Evolutionary conservation across 2,888 invertebrate species (phyloP).

Genomic region (Ophraella communa): DNA sequence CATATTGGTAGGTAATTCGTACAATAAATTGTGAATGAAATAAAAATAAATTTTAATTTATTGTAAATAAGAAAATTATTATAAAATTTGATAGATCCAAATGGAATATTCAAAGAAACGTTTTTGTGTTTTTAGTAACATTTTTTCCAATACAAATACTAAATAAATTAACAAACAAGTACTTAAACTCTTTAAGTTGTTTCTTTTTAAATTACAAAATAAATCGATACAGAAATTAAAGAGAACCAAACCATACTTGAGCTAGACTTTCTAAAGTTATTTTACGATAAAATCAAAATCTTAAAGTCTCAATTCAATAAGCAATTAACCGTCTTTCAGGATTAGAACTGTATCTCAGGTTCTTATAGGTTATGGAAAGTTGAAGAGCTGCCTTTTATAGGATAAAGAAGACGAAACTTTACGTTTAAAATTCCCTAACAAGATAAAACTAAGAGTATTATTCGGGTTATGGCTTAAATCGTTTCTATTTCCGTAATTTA

Average conservation of each 20-base stretch:
- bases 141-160: too few relatives aligned
- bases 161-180: too few relatives aligned
- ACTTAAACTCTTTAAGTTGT: too few relatives aligned
- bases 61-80: too few relatives aligned
- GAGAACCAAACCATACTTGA: not conserved
- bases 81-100: too few relatives aligned
- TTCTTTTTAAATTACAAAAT: too few relatives aligned
- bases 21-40: too few relatives aligned
- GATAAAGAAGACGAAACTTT: slow-evolving; percentile 7
- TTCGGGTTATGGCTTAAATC: not conserved
- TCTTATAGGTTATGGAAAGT: not conserved
- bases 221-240: not conserved
- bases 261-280: not conserved
- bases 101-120: too few relatives aligned
- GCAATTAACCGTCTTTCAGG: not conserved
- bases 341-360: not conserved
- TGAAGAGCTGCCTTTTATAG: not conserved
- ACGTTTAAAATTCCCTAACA: slow-evolving; percentile 12
- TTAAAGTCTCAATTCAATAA: not conserved
- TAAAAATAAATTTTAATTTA: too few relatives aligned
- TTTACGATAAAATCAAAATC: not conserved
- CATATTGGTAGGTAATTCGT: too few relatives aligned
- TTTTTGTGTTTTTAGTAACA: too few relatives aligned
- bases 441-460: slow-evolving; percentile 17
- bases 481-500: not conserved